A percentile compares a stretch with the other conserved stretches of the same genome.
Conservation (phyloP, 2,797 vertebrate genomes). For the Pantherophis alleghaniensis region DNA sequence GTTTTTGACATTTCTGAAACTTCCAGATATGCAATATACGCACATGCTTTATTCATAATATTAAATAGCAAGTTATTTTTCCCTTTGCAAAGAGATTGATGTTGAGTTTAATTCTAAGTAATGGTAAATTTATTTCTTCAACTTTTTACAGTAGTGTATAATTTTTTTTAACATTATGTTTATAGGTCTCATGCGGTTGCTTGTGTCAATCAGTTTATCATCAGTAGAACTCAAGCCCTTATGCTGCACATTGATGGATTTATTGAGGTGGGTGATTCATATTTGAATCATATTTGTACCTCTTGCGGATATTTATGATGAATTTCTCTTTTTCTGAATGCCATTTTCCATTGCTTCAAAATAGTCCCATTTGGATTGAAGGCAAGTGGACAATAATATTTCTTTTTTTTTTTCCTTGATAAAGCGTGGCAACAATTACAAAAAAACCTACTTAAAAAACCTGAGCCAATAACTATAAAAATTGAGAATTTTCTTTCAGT, state of each 20-base stretch:
- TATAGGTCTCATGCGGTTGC: constrained; percentile 94
- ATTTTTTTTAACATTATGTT: neutral
- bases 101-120: neutral
- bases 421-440: neutral
- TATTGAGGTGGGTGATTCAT: constrained; percentile 87
- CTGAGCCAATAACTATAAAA: neutral
- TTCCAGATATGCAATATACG: no score
- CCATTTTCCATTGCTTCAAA: neutral
- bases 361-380: neutral
- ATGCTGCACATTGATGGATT: constrained; percentile 97
- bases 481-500: neutral
- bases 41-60: neutral
- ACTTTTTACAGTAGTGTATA: neutral
- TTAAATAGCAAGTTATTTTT: neutral
- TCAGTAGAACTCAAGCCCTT: constrained; percentile 95
- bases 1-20: neutral
- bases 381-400: neutral
- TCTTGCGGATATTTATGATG: neutral
- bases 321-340: neutral
- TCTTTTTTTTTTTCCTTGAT: neutral
- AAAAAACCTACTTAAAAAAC: neutral
- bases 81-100: neutral
- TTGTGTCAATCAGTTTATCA: constrained; percentile 98
- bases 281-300: neutral
- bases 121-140: neutral